phyloP scores from a whole-genome alignment of 1,140 invertebrate genomes.

The Bombus sylvicola region DNA sequence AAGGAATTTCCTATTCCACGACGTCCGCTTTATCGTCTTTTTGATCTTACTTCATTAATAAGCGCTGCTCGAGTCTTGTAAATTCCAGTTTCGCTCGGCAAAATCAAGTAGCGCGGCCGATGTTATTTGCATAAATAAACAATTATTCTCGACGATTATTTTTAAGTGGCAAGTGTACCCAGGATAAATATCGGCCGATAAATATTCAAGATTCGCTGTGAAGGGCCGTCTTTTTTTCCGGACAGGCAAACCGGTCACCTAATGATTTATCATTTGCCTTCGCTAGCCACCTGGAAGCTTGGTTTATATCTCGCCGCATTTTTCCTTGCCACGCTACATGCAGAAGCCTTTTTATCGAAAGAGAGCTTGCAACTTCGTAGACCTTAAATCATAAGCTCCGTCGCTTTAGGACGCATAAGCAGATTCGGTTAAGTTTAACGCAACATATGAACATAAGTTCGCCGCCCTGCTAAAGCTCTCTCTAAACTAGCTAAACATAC shows the following conservation, averaged over 20 bases:
- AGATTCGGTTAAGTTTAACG: not conserved
- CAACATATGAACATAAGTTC: constrained; percentile 7
- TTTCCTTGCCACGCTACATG: not conserved
- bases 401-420: not conserved
- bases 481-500: not conserved
- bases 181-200: constrained; percentile 44
- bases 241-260: constrained; percentile 4
- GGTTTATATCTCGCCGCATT: not conserved
- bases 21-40: not conserved
- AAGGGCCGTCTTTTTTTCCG: not conserved
- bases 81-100: not conserved
- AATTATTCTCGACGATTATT: constrained; percentile 49
- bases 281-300: not conserved
- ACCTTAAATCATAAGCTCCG: not conserved
- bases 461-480: not conserved
- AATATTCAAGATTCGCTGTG: constrained; percentile 46
- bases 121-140: constrained; percentile 47
- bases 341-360: too few relatives aligned
- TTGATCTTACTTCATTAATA: not conserved
- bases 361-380: not conserved
- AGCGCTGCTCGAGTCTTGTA: not conserved
- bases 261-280: constrained; percentile 75
- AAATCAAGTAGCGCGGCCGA: not conserved
- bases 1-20: not conserved
- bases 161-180: constrained; percentile 22